These are phyloP conservation scores for Pyrgilauda ruficollis DNA, from an alignment of 2,113 vertebrate species.

Conservation along the genomic window DNA sequence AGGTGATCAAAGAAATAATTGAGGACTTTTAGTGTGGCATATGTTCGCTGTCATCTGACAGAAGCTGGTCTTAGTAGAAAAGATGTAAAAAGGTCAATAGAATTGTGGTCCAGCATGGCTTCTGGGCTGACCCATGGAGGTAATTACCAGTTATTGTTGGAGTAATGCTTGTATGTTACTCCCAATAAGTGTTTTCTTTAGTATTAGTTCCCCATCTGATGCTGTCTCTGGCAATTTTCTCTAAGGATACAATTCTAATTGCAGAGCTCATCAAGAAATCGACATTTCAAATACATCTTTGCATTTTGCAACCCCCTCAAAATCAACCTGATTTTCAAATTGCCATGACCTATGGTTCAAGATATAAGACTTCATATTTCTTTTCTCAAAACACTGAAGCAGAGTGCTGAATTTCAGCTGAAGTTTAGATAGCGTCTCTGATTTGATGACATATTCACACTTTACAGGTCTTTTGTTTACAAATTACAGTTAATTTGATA, in stretches of 20 bases:
- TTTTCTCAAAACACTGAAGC: neutral
- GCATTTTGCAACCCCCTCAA: neutral
- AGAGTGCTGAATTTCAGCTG: neutral
- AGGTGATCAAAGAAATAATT: neutral
- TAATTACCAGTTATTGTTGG: neutral
- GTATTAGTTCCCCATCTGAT: neutral
- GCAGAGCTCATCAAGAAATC: neutral
- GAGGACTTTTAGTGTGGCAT: neutral
- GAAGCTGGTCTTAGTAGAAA: neutral
- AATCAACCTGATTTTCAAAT: neutral
- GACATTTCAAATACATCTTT: neutral
- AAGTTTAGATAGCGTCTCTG: neutral
- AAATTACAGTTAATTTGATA: neutral
- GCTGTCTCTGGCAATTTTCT: neutral
- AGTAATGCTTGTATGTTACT: neutral
- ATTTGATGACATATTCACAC: neutral
- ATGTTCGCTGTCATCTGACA: neutral
- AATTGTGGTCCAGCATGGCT: neutral
- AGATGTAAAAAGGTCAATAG: neutral
- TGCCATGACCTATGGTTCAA: neutral
- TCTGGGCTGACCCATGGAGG: neutral
- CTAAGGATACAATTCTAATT: neutral
- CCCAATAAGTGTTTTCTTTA: neutral
- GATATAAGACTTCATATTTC: neutral
- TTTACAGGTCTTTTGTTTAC: neutral